Base-by-base conservation (phyloP, 2,888 invertebrate genomes). In the Chalcosyrphus nemorum region DNA sequence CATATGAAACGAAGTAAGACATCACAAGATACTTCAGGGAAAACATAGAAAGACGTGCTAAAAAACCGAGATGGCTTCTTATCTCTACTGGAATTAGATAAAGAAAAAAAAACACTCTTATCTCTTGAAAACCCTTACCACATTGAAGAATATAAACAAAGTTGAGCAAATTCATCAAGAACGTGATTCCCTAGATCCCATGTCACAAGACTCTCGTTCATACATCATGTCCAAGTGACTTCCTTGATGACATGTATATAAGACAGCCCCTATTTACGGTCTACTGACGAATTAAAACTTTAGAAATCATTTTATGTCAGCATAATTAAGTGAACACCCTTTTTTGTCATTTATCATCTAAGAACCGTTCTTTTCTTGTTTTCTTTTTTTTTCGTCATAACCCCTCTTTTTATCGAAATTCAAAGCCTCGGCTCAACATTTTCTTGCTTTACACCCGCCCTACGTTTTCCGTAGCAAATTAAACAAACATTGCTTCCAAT, bases 311-410 rank as follows among this genome's bases (percentile, higher is more conserved):
- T 74, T 50, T 54, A 66, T 72, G 68, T 80, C 80, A 52, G 70
- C 74, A 74, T 84, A 78, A 84, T 84, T 80, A 84, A 68, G 82
- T 78, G 82, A 74, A 57, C 68, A 78, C 59, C 74, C 84, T 57
- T 74, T 72, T 78, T 65, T 29, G 27, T 57, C 72, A 84, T 84
- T 74, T 74, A 84, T 80, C 84, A 80, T 74, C 47, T 21, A n/a
- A 47, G 15, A 32, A 24, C 47, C 57, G 52, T 27, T 19, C 35
- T 41, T 47, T 43, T n/a, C n/a, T n/a, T n/a, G n/a, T n/a, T n/a
- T 70, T 52, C 41, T 15, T 57, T 9, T 13, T 9, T 19, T 9
- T 61, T 9, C 17, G 24, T 32, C n/a, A n/a, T n/a, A n/a, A n/a
- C n/a, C n/a, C n/a, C n/a, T n/a, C n/a, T 17, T 41, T 61, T 35